Conservation (phyloP, 2,888 invertebrate genomes). For the Ischnus inquisitorius region DNA sequence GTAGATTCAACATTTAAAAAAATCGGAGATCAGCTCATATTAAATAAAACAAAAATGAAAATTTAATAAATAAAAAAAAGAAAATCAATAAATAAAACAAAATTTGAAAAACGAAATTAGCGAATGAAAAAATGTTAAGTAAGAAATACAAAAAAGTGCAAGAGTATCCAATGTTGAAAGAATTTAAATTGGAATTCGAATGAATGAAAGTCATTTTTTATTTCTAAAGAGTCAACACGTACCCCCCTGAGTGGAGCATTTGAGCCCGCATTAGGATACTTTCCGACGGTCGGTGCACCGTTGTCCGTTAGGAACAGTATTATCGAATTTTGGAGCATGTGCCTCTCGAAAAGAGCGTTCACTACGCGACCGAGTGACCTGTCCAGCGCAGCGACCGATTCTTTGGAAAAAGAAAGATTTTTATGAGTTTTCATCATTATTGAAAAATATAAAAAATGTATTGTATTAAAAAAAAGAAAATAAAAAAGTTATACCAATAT, state of each 20-base stretch:
- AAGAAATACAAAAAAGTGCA: too few species aligned
- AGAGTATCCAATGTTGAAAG: too few species aligned
- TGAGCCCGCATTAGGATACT: constrained; percentile 87
- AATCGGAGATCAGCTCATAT: neutral
- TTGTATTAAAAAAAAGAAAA: too few species aligned
- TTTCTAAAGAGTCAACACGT: constrained; percentile 72
- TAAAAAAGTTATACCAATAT: too few species aligned
- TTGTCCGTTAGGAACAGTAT: constrained; percentile 90
- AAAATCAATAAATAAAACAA: too few species aligned
- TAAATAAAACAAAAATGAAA: neutral
- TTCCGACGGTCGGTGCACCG: constrained; percentile 87
- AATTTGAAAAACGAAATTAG: too few species aligned
- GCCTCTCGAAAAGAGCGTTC: constrained; percentile 85
- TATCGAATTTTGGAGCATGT: constrained; percentile 88
- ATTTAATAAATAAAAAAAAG: too few species aligned
- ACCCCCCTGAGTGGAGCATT: constrained; percentile 89
- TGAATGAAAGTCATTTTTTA: too few species aligned
- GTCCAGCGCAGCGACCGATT: constrained; percentile 89
- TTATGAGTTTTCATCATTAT: neutral
- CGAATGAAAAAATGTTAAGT: too few species aligned
- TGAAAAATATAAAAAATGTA: neutral
- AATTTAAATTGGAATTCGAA: too few species aligned
- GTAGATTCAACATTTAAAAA: neutral
- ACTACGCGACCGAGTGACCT: constrained; percentile 88
- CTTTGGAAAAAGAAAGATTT: constrained; percentile 81